phyloP scores from a whole-genome alignment of 2,888 invertebrate species.

The Stegophylla sp. region DNA sequence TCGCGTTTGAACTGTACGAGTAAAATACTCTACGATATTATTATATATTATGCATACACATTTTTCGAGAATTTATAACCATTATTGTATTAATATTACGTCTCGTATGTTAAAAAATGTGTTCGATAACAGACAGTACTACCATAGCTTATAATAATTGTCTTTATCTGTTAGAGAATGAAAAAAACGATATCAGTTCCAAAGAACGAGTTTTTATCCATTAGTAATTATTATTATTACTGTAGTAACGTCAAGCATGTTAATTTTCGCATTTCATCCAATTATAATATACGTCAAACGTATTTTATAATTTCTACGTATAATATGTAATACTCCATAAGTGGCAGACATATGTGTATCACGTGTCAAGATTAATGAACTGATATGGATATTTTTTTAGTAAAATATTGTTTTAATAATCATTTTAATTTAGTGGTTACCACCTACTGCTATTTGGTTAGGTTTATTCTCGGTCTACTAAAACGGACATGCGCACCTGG shows the following conservation, averaged over 20 bases:
- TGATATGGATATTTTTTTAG: background rate
- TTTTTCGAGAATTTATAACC: background rate
- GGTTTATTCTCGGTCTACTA: slow-evolving; percentile 31
- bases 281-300: slow-evolving; percentile 1
- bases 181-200: background rate
- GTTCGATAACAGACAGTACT: background rate
- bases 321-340: background rate
- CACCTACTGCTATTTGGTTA: slow-evolving; percentile 2
- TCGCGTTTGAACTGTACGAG: background rate
- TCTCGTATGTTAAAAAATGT: background rate
- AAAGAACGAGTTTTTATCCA: background rate
- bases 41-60: background rate
- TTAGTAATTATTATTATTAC: background rate
- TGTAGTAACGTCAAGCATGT: background rate
- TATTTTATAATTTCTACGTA: background rate
- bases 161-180: background rate
- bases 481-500: slow-evolving; percentile 29
- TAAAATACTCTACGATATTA: background rate
- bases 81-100: background rate
- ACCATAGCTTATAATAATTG: background rate
- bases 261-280: background rate
- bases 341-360: background rate
- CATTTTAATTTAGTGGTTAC: background rate
- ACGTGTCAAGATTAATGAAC: background rate
- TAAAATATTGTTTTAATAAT: slow-evolving; percentile 1